Percentiles rank a stretch among this genome's conserved stretches.
Conservation (phyloP, 2,113 vertebrate genomes). For the Odobenus rosmarus region DNA sequence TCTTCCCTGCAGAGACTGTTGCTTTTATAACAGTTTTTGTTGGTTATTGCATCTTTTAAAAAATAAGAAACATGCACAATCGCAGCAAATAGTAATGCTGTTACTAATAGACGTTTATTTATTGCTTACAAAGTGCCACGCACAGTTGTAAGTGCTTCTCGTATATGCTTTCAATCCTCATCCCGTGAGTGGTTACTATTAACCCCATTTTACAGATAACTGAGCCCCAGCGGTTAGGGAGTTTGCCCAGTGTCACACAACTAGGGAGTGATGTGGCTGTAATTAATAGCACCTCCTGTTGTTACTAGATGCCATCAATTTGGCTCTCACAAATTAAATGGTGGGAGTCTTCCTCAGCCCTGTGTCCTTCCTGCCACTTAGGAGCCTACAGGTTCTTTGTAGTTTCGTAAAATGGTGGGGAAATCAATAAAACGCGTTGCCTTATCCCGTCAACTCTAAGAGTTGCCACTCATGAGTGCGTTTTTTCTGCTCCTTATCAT, state of each 20-base stretch:
- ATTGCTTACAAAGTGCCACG: background rate
- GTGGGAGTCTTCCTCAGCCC: background rate
- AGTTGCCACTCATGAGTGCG: background rate
- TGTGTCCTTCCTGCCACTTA: background rate
- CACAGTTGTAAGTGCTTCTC: background rate
- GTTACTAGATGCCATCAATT: background rate
- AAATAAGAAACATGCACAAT: background rate
- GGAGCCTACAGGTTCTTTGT: background rate
- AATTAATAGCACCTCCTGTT: background rate
- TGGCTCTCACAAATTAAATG: constrained; percentile 43
- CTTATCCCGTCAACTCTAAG: background rate
- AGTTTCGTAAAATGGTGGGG: background rate
- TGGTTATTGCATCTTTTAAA: constrained; percentile 50
- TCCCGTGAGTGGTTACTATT: background rate
- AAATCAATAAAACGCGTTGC: constrained; percentile 6
- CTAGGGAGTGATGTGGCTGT: background rate
- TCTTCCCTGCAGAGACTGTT: constrained; percentile 13
- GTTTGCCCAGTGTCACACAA: background rate
- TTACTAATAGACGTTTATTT: constrained; percentile 4
- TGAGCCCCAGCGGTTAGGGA: background rate
- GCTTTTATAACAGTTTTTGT: constrained; percentile 42
- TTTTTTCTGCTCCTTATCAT: background rate
- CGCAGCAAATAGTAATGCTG: background rate
- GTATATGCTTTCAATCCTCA: background rate
- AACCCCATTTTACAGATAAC: background rate